phyloP scores from a whole-genome alignment of 2,888 invertebrate genomes.

The Arge pagana region DNA sequence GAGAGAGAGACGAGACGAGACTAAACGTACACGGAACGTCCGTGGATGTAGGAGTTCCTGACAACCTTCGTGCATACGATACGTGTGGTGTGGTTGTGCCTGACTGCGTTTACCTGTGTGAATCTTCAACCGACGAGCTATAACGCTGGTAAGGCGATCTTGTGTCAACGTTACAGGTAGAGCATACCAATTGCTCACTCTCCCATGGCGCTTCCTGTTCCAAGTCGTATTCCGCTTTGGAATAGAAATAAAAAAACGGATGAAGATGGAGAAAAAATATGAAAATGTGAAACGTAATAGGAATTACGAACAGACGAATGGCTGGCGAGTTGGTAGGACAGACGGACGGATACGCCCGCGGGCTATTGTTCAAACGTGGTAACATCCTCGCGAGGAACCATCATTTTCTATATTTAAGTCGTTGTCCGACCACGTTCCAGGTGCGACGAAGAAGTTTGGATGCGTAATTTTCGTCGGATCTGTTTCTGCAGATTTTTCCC shows the following conservation, averaged over 20 bases:
- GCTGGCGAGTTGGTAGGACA: constrained; percentile 29
- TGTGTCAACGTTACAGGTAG: constrained; percentile 23
- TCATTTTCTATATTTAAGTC: background rate
- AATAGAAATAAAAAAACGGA: constrained; percentile 28
- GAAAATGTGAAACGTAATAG: constrained; percentile 23
- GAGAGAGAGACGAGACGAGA: no score
- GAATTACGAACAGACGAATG: background rate
- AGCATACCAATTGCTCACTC: constrained; percentile 45
- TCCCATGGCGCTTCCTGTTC: constrained; percentile 51
- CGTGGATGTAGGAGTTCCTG: no score
- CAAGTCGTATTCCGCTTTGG: constrained; percentile 41
- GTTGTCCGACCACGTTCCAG: background rate
- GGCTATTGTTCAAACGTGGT: constrained; percentile 37
- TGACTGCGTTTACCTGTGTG: no score
- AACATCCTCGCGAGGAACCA: background rate
- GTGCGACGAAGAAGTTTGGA: no score
- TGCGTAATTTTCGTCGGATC: no score
- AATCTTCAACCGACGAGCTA: background rate
- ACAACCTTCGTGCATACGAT: no score
- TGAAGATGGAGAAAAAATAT: constrained; percentile 24
- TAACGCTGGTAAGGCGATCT: constrained; percentile 10
- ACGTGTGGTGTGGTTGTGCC: no score
- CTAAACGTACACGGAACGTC: no score
- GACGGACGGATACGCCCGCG: constrained; percentile 39
- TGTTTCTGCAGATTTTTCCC: no score